Base-by-base conservation (phyloP, 1,140 invertebrate species). In the Orussus abietinus region DNA sequence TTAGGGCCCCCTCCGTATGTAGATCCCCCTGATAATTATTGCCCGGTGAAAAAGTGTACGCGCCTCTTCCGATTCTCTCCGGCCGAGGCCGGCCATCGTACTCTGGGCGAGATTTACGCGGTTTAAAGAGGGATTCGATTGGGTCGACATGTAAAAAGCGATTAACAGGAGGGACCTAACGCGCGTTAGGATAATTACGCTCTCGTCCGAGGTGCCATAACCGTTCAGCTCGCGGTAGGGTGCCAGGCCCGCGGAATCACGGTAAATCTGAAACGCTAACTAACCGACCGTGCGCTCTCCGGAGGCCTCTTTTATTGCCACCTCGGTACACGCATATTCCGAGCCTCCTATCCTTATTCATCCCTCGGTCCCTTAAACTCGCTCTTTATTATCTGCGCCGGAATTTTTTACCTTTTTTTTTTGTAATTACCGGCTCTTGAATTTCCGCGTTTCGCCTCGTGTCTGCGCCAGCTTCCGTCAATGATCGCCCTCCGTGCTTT, bases 171-270 rank as follows among this genome's bases (percentile, higher is more conserved):
- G 14, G 39, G 43, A 49, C 26, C 47, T 48, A 53, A 62, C 46
- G 35, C 41, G 49, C 55, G 51, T 58, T 64, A 55, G 49, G 47
- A 54, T 62, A 64, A 64, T 64, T 62, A 64, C 54, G 45, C 50
- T 51, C 58, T 53, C 47, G 41, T 45, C 34, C 35, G 38, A 49
- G 54, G 50, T 62, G 57, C 50, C 47, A 59, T 58, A 61, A 62
- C 46, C 47, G 38, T 50, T 56, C 26, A 39, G 40, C 11, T 33
- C 56, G 7, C 55, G 29, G 42, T 42, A 30, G 53, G 60, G 53
- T 32, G 48, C 47, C 48, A 10, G 28, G n/a, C 22, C 22, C 22
- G 22, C 22, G 14, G 47, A 56, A 49, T 52, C 52, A 48, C 48
- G 40, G 26, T 25, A 25, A 25, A 50, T 57, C 28, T 25, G 20